Evolutionary conservation across 1,140 invertebrate species (phyloP), one percentile per base, ranked within the genome.

Genomic region (Hylaeus volcanicus): DNA sequence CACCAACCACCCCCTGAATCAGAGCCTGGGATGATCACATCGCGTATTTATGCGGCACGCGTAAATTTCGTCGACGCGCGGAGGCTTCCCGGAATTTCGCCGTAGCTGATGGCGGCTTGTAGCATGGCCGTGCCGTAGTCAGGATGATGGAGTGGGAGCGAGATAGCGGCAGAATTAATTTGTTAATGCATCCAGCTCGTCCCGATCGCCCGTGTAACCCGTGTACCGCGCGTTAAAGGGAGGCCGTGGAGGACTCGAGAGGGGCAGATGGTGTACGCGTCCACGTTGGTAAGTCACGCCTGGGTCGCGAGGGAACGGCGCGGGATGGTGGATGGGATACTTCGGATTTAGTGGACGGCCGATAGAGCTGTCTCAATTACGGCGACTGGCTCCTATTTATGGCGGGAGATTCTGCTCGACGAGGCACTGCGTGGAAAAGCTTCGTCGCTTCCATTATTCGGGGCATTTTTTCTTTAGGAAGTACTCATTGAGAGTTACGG

Each of bases 281-380:
- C 26, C 68, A 70, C 84, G 68, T 85, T 84, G 74, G 78, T 81
- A 85, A 86, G 78, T 85, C 73, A 85, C 74, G 65, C 68, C 65
- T 55, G 61, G 53, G 71, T 74, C 74, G 58, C 51, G 71, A 64
- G 51, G 43, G 15, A 45, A 43, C 15, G 11, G 43, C 60, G 48
- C 63, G 83, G 26, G 74, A 78, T 81, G 73, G 72, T 85, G 64
- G 81, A 86, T 71, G 84, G 80, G 69, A 70, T 74, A 82, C 75
- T 69, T 74, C 37, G 80, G 80, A 82, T 82, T 75, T 85, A 83
- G 81, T 70, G 78, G 79, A 66, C 70, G 78, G 45, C 75, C 81
- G 81, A 86, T 86, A 86, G 85, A 86, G 85, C 85, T 81, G 79
- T 86, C 84, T 86, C 85, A 86, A 86, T 86, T 86, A 86, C 85